Evolutionary conservation across 2,797 vertebrate genomes (phyloP), one percentile per base, ranked within the genome.

Genomic region (Borostomias antarcticus): DNA sequence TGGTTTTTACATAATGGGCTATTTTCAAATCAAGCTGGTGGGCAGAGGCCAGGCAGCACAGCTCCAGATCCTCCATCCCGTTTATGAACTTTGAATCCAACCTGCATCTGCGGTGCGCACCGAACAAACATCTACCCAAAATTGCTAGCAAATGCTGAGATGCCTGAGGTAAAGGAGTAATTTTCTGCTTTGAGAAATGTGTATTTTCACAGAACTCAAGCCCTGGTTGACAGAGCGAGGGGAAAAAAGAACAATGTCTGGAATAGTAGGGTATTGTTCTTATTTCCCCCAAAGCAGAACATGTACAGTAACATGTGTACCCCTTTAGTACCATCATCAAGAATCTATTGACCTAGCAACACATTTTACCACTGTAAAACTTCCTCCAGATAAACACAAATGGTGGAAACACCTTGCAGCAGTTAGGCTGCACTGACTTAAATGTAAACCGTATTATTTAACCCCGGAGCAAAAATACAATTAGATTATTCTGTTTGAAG

Each of bases 61-160:
- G 25, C 32, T 8, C 30, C n/a, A 73, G 19, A 25, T 52, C 30
- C 33, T 65, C 9, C 35, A 70, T 56, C 53, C 53, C 48, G 30
- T 63, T 26, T 57, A 19, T 68, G 51, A 72, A 71, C 58, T 66
- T 48, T 62, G 37, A 68, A 59, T 17, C 1, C 40, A 69, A 33
- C 26, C 53, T 53, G 37, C 53, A 66, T 57, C 62, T 26, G 10
- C 11, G 56, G 25, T 45, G 61, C 56, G 58, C 65, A n/a, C 9
- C 11, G 21, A 47, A 64, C 58, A 71, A 61, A 56, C 63, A 45
- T 67, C 32, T 29, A 62, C 53, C 26, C 29, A 21, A 78, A 76
- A 76, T 72, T 76, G 70, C 60, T 68, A 58, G 6, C 72, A 77
- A 77, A 76, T 77, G 73, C 54, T 69, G 52, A 66, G 59, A 25